Evolutionary conservation across 2,797 vertebrate genomes (phyloP), one percentile per base, ranked within the genome.

Genomic region (Gadopsis bispinosus): DNA sequence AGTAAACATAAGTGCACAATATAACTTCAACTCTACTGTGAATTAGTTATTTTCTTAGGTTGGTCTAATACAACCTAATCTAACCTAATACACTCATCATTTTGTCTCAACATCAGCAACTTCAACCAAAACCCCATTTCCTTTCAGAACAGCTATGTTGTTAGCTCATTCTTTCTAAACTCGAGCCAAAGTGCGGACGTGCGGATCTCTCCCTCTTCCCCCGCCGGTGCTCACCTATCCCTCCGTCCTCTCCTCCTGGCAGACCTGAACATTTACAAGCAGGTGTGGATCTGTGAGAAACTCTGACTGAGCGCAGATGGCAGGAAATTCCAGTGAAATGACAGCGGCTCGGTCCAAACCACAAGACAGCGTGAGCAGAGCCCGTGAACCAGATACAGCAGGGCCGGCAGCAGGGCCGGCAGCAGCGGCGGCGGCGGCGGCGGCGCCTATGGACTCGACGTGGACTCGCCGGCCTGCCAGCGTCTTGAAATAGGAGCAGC

Each of bases 311-410:
- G 96, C 0, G 77, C 97, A 96, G 95, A 97, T 97, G 96, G 95
- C 96, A 97, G 97, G 96, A 97, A 97, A 97, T 97, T 95, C 97
- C 96, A 96, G 93, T 91, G 94, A 97, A 98, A 97, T 97, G 95
- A 97, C 96, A 97, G 96, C 93, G 95, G 95, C 94, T 96, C 94
- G 88, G 95, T 96, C 95, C 96, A 97, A 97, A 97, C 97, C 96
- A 95, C 96, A 96, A 96, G 95, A 96, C 95, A 96, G 95, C 94
- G 96, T 95, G 95, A 94, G 83, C 73, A 43, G 59, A 85, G 81
- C 80, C 80, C 68, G 59, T 72, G 84, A 80, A 91, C 51, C 66
- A 80, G 87, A 88, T 79, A 70, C 79, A 84, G 62, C 59, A 19
- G 56, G 29, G 56, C 74, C 72, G 29, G 68, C 73, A 58, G 64